Base-by-base conservation (phyloP, 2,113 vertebrate species). In the Centropus bengalensis region DNA sequence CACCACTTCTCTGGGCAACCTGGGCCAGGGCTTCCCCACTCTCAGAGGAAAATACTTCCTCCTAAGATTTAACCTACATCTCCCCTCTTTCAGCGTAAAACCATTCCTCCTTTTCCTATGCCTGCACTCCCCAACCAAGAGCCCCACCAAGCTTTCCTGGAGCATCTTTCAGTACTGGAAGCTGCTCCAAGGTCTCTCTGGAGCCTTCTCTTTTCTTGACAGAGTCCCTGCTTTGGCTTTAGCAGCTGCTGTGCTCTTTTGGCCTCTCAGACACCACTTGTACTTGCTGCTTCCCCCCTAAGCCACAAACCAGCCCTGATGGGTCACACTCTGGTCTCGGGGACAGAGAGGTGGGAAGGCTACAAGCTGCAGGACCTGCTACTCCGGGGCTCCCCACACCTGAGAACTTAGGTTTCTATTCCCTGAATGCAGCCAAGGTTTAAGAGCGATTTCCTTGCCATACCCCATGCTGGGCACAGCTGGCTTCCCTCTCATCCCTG, bases 351-450 rank as follows among this genome's bases (percentile, higher is more conserved):
- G 14, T 33, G 40, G 33, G 69, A 42, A 62, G 0, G 14, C 47
- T 20, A 12, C 1, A 6, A n/a, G 44, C 42, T 64, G 76, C 7
- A 14, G 69, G 56, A 64, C 47, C 26, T 9, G 40, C 69, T 42
- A 2, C 28, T 32, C 20, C 38, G 49, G 40, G 20, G 66, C 38
- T 59, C 12, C 32, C 32, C 0, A 0, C 32, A 24, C 23, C 47
- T 10, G 7, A 87, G 45, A 19, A 66, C 17, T 2, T 8, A 16
- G 7, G 22, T 33, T 40, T 45, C 26, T 6, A 18, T 59, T 88
- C 66, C 71, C 64, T 4, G 4, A 54, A 18, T 3, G 0, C 4
- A 28, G 63, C n/a, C 0, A 1, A 67, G 44, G 60, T 54, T 14
- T 12, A 38, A 44, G 73, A 52, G 58, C 19, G 5, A 21, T 33